phyloP scores from a whole-genome alignment of 2,113 vertebrate species.

The Zosterops japonicus region DNA sequence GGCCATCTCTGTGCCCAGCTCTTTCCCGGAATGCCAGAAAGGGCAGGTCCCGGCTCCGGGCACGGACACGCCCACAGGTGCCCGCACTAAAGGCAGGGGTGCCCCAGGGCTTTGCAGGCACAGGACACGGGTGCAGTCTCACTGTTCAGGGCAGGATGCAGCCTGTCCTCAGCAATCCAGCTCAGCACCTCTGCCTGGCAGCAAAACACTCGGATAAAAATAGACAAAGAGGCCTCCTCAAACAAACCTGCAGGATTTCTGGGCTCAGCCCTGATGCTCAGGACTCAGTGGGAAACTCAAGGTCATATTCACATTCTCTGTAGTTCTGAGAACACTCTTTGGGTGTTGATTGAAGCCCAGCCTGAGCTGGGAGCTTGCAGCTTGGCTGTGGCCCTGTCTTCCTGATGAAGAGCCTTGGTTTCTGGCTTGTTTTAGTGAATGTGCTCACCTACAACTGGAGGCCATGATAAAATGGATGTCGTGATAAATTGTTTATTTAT shows the following conservation, averaged over 20 bases:
- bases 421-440: not conserved
- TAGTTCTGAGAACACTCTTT: not conserved
- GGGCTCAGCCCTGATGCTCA: not conserved
- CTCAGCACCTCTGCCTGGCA: not conserved
- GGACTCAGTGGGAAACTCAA: not conserved
- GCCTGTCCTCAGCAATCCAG: not conserved
- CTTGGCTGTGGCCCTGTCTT: not conserved
- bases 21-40: not conserved
- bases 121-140: not conserved
- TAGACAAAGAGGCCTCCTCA: not conserved
- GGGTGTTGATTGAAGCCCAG: not conserved
- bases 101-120: not conserved
- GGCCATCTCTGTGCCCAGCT: not conserved
- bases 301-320: not conserved
- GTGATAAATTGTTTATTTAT: not conserved
- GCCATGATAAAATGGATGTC: not conserved
- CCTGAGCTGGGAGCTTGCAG: not conserved
- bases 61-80: accelerated
- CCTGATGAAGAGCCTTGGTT: not conserved
- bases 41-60: not conserved
- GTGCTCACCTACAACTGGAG: not conserved
- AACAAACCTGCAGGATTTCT: not conserved
- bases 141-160: not conserved
- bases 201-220: not conserved
- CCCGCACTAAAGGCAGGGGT: not conserved